These are phyloP conservation scores for Apamea sordens DNA, from an alignment of 2,888 invertebrate genomes.

Conservation along the genomic window DNA sequence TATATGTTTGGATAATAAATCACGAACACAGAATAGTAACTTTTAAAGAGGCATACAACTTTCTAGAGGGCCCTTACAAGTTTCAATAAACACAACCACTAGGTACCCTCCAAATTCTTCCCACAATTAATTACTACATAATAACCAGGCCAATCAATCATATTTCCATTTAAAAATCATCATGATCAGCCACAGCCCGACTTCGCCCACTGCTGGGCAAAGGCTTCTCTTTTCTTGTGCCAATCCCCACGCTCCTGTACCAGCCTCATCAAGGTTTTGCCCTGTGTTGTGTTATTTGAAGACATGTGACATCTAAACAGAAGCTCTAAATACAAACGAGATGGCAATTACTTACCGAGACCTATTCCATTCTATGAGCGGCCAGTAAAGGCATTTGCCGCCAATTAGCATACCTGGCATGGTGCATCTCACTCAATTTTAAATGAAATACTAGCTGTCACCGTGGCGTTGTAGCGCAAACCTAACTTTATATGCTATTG, in stretches of 20 bases:
- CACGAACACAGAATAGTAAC: neutral
- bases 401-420: constrained; percentile 42
- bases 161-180: neutral
- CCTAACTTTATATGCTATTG: neutral
- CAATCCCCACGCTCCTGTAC: too few species aligned
- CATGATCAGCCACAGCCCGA: too few species aligned
- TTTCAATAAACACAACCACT: neutral
- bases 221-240: too few species aligned
- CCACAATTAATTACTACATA: neutral
- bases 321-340: constrained; percentile 4
- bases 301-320: too few species aligned
- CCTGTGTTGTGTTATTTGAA: too few species aligned
- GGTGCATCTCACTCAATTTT: constrained; percentile 14
- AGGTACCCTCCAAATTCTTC: neutral
- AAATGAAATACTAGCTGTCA: constrained; percentile 18
- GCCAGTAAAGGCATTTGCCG: constrained; percentile 27
- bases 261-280: too few species aligned
- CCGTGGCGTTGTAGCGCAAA: neutral
- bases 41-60: too few species aligned
- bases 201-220: too few species aligned
- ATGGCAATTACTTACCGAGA: constrained; percentile 26
- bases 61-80: neutral
- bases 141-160: neutral
- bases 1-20: neutral
- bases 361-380: constrained; percentile 14